Conservation (phyloP, 1,140 invertebrate genomes). For the Caenorhabditis briggsae region DNA sequence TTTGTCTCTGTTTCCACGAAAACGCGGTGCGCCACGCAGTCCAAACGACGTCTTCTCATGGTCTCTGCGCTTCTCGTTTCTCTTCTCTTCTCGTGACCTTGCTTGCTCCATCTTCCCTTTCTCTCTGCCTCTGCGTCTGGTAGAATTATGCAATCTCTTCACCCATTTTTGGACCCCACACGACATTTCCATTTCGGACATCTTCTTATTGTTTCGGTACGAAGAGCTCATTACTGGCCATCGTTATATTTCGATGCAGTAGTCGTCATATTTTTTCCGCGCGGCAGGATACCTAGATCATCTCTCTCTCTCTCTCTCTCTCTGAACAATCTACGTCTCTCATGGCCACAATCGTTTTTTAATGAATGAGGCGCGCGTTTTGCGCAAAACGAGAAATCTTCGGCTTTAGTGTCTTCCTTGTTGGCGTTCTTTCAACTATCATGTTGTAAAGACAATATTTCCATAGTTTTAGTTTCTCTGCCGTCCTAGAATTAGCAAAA, state of each 20-base stretch:
- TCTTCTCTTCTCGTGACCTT: constrained; percentile 23
- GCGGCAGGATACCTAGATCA: neutral
- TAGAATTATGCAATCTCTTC: neutral
- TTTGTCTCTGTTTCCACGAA: constrained; percentile 51
- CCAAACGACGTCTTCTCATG: constrained; percentile 23
- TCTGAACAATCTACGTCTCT: neutral
- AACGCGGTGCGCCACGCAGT: constrained; percentile 11
- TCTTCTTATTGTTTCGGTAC: neutral
- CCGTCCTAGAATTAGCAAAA: neutral
- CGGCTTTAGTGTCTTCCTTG: neutral
- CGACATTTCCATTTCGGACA: neutral
- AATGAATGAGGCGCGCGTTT: neutral
- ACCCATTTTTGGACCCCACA: constrained; percentile 2
- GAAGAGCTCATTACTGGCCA: neutral
- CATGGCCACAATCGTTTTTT: neutral
- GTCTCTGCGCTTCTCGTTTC: constrained; percentile 12
- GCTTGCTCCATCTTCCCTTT: neutral
- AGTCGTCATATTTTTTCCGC: neutral
- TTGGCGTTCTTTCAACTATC: neutral
- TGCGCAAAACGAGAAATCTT: neutral
- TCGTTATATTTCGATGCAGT: no score
- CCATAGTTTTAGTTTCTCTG: no score
- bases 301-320: no score
- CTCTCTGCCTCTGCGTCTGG: neutral
- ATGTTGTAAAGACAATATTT: neutral